These are phyloP conservation scores for Saxicola maurus DNA, from an alignment of 2,797 vertebrate genomes.

Conservation along the genomic window DNA sequence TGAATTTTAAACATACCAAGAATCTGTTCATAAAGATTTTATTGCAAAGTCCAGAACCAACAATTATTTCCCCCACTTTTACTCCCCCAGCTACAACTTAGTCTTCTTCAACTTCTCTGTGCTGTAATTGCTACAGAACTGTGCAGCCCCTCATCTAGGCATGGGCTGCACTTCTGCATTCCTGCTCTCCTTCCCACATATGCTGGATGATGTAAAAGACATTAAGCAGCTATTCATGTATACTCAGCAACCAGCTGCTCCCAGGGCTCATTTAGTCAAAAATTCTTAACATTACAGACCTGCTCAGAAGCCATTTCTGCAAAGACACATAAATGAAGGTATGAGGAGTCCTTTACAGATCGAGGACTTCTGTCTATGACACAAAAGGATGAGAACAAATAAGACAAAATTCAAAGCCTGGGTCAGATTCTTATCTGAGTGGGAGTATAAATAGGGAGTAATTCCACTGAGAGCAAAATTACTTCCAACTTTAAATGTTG, in stretches of 20 bases:
- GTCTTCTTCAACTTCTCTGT: not conserved
- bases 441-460: not conserved
- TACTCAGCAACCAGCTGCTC: not conserved
- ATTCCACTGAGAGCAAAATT: not conserved
- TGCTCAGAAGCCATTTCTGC: not conserved
- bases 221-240: not conserved
- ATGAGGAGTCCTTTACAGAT: not conserved
- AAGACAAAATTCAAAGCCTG: not conserved
- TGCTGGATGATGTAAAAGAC: not conserved
- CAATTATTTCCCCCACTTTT: not conserved
- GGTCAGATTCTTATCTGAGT: constrained; percentile 1
- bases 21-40: not conserved
- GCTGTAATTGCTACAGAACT: not conserved
- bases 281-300: not conserved
- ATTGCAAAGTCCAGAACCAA: not conserved
- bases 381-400: not conserved
- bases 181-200: not conserved
- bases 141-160: not conserved
- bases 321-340: not conserved
- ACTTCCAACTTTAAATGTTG: not conserved
- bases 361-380: not conserved
- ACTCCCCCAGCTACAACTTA: not conserved
- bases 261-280: not conserved
- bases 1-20: not conserved
- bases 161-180: not conserved